These are phyloP conservation scores for Furcifer pardalis DNA, from an alignment of 2,797 vertebrate species.

Conservation along the genomic window DNA sequence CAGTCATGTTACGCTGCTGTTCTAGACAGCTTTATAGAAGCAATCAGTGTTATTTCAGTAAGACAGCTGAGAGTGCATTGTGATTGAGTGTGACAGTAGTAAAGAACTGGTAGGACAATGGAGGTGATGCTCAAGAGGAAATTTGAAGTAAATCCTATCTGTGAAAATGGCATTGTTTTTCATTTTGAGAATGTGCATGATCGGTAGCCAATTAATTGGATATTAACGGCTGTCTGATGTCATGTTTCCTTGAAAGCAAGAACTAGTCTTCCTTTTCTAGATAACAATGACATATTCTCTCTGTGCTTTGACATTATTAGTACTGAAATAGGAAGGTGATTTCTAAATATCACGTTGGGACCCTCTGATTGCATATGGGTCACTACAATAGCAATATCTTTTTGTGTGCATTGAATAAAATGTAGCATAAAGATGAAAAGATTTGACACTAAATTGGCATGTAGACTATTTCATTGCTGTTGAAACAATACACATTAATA, in stretches of 20 bases:
- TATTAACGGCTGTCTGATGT: not conserved
- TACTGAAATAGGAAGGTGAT: not conserved
- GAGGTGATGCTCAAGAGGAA: not conserved
- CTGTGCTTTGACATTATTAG: not conserved
- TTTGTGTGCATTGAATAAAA: not conserved
- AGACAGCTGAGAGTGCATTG: not conserved
- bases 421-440: not conserved
- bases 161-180: not conserved
- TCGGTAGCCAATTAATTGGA: not conserved
- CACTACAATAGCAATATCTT: too few relatives aligned
- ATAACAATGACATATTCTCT: not conserved
- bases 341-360: not conserved
- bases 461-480: not conserved
- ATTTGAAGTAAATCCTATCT: not conserved
- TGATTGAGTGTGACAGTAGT: accelerated
- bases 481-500: not conserved
- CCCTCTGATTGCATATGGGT: not conserved
- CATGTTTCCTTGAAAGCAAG: not conserved
- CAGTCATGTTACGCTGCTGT: not conserved
- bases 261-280: not conserved
- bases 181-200: not conserved
- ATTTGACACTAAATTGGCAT: not conserved
- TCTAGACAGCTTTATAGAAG: not conserved
- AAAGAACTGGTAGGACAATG: not conserved
- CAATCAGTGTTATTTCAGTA: accelerated